These are phyloP conservation scores for Sciurus carolinensis DNA, from an alignment of 2,797 vertebrate genomes.

Conservation along the genomic window DNA sequence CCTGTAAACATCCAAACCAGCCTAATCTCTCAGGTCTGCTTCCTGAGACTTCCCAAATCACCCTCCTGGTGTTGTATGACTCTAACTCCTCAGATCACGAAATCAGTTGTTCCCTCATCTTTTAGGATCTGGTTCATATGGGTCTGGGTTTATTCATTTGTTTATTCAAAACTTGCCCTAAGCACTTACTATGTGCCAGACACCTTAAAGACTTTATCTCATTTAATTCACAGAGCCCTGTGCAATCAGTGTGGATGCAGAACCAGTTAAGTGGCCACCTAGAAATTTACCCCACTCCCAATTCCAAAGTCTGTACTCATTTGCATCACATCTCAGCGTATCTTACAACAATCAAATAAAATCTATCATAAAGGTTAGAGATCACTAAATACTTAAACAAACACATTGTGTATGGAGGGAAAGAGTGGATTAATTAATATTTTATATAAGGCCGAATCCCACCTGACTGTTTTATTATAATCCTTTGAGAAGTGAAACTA, in stretches of 20 bases:
- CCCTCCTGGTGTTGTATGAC: not conserved
- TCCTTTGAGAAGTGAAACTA: constrained; percentile 72
- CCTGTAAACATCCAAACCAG: not conserved
- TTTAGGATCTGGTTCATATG: not conserved
- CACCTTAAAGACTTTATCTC: not conserved
- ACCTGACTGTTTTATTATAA: constrained; percentile 74
- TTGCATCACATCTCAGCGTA: not conserved
- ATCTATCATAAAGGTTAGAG: not conserved
- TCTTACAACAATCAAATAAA: constrained; percentile 38
- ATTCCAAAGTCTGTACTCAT: not conserved
- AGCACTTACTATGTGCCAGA: not conserved
- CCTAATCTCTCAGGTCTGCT: not conserved
- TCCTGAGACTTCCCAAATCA: not conserved
- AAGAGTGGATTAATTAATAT: constrained; percentile 62
- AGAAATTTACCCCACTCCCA: not conserved
- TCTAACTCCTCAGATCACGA: not conserved
- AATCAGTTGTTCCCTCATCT: not conserved
- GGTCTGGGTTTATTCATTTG: not conserved
- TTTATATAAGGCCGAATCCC: constrained; percentile 55
- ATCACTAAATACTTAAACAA: constrained; percentile 27
- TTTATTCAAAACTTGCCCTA: not conserved
- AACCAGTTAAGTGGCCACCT: not conserved
- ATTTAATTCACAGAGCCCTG: constrained; percentile 30
- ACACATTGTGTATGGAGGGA: constrained; percentile 9
- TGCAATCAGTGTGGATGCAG: not conserved